Conservation (phyloP, 1,140 invertebrate species). For the Psix sp. region DNA sequence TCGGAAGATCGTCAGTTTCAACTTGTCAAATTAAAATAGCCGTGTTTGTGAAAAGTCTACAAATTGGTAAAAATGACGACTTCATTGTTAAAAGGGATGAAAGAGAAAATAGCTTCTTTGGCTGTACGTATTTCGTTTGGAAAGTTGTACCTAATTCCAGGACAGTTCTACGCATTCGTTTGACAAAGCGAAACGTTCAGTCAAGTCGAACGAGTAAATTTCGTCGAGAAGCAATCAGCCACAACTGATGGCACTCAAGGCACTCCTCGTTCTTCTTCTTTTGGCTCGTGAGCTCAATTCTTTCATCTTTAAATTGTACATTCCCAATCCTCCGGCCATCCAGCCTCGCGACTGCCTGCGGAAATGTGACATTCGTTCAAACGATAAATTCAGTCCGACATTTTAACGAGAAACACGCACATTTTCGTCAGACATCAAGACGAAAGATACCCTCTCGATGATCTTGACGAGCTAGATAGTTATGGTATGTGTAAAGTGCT, state of each 20-base stretch:
- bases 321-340: constrained; percentile 12
- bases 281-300: constrained; percentile 43
- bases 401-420: constrained; percentile 49
- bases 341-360: constrained; percentile 19
- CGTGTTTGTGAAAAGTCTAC: constrained; percentile 9
- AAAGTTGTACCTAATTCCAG: constrained; percentile 55
- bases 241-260: constrained; percentile 58
- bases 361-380: constrained; percentile 46
- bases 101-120: constrained; percentile 28
- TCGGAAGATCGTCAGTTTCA: constrained; percentile 22
- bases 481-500: background rate
- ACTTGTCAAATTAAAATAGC: constrained; percentile 34
- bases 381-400: constrained; percentile 47
- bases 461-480: background rate
- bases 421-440: constrained; percentile 39
- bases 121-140: constrained; percentile 48
- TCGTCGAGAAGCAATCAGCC: constrained; percentile 58
- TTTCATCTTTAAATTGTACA: constrained; percentile 57
- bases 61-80: constrained; percentile 43
- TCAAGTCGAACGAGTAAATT: constrained; percentile 59
- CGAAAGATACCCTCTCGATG: background rate
- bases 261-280: constrained; percentile 48
- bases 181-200: constrained; percentile 57
- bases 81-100: constrained; percentile 34
- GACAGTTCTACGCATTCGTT: constrained; percentile 52